Percentiles rank a stretch among this genome's conserved stretches.
Evolutionary conservation across 2,797 vertebrate genomes (phyloP).

Genomic region (Mastacembelus armatus): DNA sequence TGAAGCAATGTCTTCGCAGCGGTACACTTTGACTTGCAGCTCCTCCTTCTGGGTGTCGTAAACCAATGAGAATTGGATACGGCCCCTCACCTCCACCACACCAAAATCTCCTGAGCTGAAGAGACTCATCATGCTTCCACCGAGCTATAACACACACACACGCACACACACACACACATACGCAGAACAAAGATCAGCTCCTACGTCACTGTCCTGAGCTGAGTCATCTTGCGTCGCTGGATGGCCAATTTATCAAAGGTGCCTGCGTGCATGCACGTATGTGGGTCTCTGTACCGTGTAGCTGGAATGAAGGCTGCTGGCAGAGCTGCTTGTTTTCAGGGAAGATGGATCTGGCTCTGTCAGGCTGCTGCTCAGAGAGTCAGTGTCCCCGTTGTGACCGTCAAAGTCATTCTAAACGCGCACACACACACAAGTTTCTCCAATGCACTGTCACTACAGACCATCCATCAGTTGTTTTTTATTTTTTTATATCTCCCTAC

Average conservation of each 20-base stretch:
- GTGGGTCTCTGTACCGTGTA: conserved; percentile 73
- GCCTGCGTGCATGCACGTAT: not conserved
- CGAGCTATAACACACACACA: conserved; percentile 81
- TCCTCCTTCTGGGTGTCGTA: conserved; percentile 87
- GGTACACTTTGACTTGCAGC: conserved; percentile 87
- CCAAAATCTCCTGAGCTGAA: conserved; percentile 90
- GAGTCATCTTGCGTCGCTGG: conserved; percentile 64
- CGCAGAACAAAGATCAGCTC: conserved; percentile 50
- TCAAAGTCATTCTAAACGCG: conserved; percentile 54
- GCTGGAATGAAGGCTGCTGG: conserved; percentile 88
- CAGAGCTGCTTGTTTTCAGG: conserved; percentile 85
- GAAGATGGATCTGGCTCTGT: conserved; percentile 60
- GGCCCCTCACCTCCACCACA: conserved; percentile 87
- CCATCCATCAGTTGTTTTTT: not conserved
- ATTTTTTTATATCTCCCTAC: not conserved
- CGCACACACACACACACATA: conserved; percentile 33
- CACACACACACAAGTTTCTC: conserved; percentile 22
- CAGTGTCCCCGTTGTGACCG: conserved; percentile 61
- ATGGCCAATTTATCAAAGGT: conserved; percentile 38
- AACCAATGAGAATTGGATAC: conserved; percentile 88
- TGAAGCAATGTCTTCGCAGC: conserved; percentile 90
- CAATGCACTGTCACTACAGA: not conserved
- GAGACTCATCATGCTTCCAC: conserved; percentile 93
- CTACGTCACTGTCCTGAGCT: conserved; percentile 69
- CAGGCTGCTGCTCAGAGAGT: conserved; percentile 74